phyloP scores from a whole-genome alignment of 2,888 invertebrate genomes.

The Sicus ferrugineus region DNA sequence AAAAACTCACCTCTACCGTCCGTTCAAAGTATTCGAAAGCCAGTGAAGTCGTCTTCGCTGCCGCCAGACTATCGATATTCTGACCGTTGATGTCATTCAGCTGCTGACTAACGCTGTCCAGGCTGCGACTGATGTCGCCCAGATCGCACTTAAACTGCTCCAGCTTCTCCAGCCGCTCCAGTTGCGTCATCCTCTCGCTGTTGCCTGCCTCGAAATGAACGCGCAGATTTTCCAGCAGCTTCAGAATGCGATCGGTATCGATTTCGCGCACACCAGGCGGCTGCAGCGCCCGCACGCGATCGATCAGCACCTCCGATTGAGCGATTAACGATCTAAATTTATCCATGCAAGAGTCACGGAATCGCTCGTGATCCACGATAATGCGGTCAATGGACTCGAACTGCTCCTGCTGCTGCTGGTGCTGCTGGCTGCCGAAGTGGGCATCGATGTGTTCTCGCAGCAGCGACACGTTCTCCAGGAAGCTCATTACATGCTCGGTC shows the following conservation, averaged over 20 bases:
- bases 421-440: conserved; percentile 64
- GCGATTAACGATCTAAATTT: conserved; percentile 72
- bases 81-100: conserved; percentile 72
- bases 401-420: conserved; percentile 39
- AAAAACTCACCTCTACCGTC: conserved; percentile 74
- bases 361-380: conserved; percentile 72
- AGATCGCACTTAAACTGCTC: conserved; percentile 76
- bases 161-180: conserved; percentile 75
- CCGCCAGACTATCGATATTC: conserved; percentile 76
- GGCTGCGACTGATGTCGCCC: conserved; percentile 74
- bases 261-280: conserved; percentile 72
- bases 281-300: conserved; percentile 76
- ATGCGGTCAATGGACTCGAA: conserved; percentile 67
- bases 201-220: conserved; percentile 73
- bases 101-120: conserved; percentile 73
- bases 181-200: conserved; percentile 69
- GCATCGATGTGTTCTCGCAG: conserved; percentile 71
- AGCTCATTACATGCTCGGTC: conserved; percentile 74
- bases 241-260: conserved; percentile 74
- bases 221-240: conserved; percentile 70
- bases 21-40: conserved; percentile 80
- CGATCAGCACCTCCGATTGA: conserved; percentile 74
- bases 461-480: conserved; percentile 74
- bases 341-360: conserved; percentile 72
- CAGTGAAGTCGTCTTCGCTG: conserved; percentile 74